Evolutionary conservation across 2,113 vertebrate species (phyloP).

Genomic region (Hemicordylus capensis): DNA sequence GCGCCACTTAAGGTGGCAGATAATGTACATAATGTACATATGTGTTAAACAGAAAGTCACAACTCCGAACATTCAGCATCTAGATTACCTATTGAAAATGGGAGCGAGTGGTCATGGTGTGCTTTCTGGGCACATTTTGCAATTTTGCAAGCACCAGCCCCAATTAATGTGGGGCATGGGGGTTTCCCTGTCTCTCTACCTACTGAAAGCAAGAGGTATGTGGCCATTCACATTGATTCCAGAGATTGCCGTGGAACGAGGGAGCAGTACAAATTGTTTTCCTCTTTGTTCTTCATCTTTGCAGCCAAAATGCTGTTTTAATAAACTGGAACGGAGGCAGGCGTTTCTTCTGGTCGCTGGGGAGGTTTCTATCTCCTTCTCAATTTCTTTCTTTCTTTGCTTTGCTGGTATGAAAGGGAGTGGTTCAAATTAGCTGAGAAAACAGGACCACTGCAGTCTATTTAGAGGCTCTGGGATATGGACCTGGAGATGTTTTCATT

Average conservation of each 20-base stretch:
- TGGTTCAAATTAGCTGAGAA: constrained; percentile 13
- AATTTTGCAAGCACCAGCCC: constrained; percentile 8
- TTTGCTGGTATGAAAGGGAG: background rate
- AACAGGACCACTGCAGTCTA: background rate
- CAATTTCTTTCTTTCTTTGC: constrained; percentile 37
- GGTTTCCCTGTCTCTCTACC: constrained; percentile 10
- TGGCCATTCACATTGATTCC: constrained; percentile 23
- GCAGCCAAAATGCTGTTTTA: constrained; percentile 23
- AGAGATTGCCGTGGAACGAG: constrained; percentile 22
- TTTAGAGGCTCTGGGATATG: background rate
- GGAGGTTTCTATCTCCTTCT: constrained; percentile 25
- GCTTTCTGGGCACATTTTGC: background rate
- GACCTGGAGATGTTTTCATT: background rate
- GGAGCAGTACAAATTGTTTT: constrained; percentile 32
- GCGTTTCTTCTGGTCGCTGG: constrained; percentile 7
- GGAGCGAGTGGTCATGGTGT: background rate
- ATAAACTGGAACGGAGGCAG: constrained; percentile 43
- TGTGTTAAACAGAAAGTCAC: too few species aligned
- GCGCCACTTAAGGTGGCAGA: too few species aligned
- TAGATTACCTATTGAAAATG: background rate
- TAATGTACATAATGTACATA: too few species aligned
- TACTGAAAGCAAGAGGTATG: background rate
- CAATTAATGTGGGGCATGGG: background rate
- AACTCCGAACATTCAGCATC: background rate
- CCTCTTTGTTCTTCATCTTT: constrained; percentile 28